Conservation (phyloP, 2,113 vertebrate genomes). For the Todiramphus chloris region DNA sequence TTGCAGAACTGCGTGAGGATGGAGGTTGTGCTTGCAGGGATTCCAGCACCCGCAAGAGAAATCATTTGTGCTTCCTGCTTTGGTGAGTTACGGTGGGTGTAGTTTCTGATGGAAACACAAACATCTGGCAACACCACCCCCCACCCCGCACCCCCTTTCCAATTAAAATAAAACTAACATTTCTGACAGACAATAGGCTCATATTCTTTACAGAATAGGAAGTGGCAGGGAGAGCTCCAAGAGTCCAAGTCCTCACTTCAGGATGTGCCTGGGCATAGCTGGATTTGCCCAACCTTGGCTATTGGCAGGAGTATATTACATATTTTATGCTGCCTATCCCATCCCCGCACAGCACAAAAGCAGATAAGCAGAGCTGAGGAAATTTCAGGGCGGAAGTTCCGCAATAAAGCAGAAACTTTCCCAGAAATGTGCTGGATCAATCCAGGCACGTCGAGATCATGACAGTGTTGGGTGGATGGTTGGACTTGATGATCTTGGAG, state of each 20-base stretch:
- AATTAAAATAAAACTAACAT: neutral
- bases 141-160: no score
- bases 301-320: neutral
- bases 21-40: neutral
- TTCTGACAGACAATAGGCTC: neutral
- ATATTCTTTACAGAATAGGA: neutral
- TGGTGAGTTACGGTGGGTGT: rapidly evolving
- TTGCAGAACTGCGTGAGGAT: rapidly evolving
- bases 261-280: neutral
- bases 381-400: neutral
- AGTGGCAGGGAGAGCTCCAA: neutral
- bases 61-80: neutral
- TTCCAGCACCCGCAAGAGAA: neutral
- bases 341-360: neutral
- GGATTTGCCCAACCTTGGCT: neutral
- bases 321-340: no score
- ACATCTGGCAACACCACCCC: neutral
- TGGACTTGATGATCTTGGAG: no score
- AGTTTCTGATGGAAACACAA: neutral
- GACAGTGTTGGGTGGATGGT: no score
- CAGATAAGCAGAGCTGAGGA: neutral
- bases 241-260: no score
- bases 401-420: neutral
- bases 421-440: neutral
- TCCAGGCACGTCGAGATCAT: neutral